Base-by-base conservation (phyloP, 2,888 invertebrate genomes). In the Lissonota sp. region DNA sequence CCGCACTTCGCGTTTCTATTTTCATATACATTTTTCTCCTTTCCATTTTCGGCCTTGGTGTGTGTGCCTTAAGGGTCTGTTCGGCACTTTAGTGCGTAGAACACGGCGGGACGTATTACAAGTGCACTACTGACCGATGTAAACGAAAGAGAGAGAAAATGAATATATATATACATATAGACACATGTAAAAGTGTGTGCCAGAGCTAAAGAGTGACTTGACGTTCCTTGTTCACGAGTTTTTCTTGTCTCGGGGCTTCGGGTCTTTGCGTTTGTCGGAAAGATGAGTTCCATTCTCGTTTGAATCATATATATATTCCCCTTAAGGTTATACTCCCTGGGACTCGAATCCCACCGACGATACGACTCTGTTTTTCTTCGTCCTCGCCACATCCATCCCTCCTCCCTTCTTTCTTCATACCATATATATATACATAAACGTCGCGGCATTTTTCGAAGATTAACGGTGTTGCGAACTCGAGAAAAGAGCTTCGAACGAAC, bases 71-170 rank as follows among this genome's bases (percentile, higher is more conserved):
- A 64, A 62, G 62, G 62, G 46, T 40, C 44, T 46, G 57, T 69
- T 51, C 69, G 67, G 74, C 62, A 78, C 12, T n/a, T 12, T 51
- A 51, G 51, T 14, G 51, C 51, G 6, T n/a, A 14, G n/a, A 51
- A 82, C 78, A 55, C 81, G 71, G 62, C 78, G 78, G 81, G 81
- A 82, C 62, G 78, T 75, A 74, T 75, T 12, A 71, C 75, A 67
- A 74, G 74, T 66, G 69, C 62, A 75, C 42, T 49, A 63, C 63
- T 60, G 44, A 64, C 53, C 53, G 42, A 14, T 51, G 40, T 67
- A 57, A 60, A 44, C 37, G 53, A 72, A 55, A 46, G n/a, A 8
- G 46, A 5, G n/a, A 64, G 60, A 78, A 74, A 71, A 70, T 64
- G 64, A 81, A 37, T 57, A 58, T 67, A 75, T 51, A 57, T 53